These are phyloP conservation scores for Onychomys arenicola DNA, from an alignment of 2,797 vertebrate species.

Conservation along the genomic window DNA sequence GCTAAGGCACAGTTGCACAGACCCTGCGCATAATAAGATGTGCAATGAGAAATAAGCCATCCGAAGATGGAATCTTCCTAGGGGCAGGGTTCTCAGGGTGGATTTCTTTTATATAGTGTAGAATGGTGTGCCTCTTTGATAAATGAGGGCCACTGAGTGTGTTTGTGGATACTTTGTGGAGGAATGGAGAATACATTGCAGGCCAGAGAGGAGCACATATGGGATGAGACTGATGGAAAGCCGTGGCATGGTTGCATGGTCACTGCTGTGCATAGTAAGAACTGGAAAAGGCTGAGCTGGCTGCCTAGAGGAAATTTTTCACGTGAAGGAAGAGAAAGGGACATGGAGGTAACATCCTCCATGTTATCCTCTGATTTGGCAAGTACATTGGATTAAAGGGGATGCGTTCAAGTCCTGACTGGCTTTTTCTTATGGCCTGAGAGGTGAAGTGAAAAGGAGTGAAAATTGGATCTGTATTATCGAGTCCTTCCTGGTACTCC, in stretches of 20 bases:
- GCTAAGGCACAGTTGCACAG: neutral
- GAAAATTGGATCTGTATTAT: neutral
- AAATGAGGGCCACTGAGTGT: neutral
- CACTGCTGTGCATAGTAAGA: neutral
- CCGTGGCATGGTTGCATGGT: too few species aligned
- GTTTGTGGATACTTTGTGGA: neutral
- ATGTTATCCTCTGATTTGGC: neutral
- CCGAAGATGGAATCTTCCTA: neutral
- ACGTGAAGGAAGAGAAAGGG: neutral
- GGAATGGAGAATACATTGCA: too few species aligned
- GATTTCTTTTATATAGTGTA: neutral
- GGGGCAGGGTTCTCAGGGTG: neutral
- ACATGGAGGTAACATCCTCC: neutral
- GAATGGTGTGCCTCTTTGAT: neutral
- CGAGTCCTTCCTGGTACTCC: neutral
- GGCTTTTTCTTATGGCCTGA: neutral
- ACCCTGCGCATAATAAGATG: neutral
- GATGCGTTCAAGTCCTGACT: neutral
- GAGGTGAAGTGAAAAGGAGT: neutral
- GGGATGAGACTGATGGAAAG: neutral
- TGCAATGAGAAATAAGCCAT: neutral
- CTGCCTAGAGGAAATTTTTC: neutral
- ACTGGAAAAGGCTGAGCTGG: neutral
- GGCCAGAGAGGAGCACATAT: neutral
- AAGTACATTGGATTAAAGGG: too few species aligned